These are phyloP conservation scores for Drosophila orena DNA, from an alignment of 1,140 invertebrate genomes.

Conservation along the genomic window DNA sequence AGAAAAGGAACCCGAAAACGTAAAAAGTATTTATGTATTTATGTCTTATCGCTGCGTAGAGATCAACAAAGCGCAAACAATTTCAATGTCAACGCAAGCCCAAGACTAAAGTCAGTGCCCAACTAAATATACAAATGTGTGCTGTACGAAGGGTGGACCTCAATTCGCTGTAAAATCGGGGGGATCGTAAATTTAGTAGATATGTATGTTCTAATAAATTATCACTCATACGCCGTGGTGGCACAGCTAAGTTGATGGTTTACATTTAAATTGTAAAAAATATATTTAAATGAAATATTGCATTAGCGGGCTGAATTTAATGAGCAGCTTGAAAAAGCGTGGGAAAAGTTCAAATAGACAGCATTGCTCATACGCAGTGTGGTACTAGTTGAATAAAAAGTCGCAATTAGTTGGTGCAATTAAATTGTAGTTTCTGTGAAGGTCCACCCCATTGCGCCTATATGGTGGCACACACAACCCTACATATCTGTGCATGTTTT, in stretches of 20 bases:
- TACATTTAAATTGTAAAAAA: neutral
- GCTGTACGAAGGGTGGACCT: conserved; percentile 28
- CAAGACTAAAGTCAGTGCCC: conserved; percentile 73
- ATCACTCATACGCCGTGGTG: conserved; percentile 15
- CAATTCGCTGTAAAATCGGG: neutral
- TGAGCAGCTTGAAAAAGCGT: too few relatives aligned
- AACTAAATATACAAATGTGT: conserved; percentile 61
- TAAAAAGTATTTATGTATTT: conserved; percentile 72
- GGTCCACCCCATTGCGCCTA: conserved; percentile 28
- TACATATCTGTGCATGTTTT: too few relatives aligned
- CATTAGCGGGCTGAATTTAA: neutral
- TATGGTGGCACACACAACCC: neutral
- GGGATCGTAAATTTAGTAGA: too few relatives aligned
- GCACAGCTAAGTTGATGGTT: too few relatives aligned
- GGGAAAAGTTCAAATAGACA: neutral
- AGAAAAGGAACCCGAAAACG: conserved; percentile 29
- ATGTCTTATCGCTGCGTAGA: conserved; percentile 76
- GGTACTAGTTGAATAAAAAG: neutral
- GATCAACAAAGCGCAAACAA: conserved; percentile 80
- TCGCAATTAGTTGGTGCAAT: neutral
- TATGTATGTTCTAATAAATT: neutral
- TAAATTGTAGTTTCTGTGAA: neutral
- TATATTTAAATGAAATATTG: neutral
- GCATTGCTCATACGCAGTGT: conserved; percentile 30
- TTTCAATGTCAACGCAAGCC: conserved; percentile 79